A percentile compares a stretch with the other conserved stretches of the same genome.
phyloP scores from a whole-genome alignment of 2,113 vertebrate genomes.

The Phodopus roborovskii region DNA sequence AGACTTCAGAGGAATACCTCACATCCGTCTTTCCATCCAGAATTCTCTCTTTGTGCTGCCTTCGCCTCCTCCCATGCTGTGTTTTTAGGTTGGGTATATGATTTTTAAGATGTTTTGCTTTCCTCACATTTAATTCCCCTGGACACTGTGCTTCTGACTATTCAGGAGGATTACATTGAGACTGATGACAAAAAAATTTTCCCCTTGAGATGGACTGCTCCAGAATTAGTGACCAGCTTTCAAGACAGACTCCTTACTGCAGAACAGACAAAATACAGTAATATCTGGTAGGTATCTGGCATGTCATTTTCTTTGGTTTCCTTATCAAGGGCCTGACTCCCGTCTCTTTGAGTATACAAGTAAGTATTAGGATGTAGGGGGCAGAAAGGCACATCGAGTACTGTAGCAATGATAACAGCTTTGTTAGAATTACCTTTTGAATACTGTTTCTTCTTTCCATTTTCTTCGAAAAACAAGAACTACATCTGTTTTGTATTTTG shows the following conservation, averaged over 20 bases:
- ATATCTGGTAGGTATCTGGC: conserved; percentile 93
- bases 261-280: conserved; percentile 95
- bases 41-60: neutral
- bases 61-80: neutral
- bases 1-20: conserved; percentile 38
- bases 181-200: conserved; percentile 93
- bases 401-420: neutral
- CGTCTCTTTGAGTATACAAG: neutral
- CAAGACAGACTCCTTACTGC: conserved; percentile 94
- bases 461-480: neutral
- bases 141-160: conserved; percentile 49
- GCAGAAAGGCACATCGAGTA: neutral
- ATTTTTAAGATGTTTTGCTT: conserved; percentile 38
- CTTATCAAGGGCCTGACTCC: neutral
- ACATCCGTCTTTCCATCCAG: neutral
- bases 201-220: conserved; percentile 96
- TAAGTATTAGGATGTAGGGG: neutral
- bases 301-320: neutral
- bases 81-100: neutral
- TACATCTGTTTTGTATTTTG: neutral
- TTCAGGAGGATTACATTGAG: conserved; percentile 97
- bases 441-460: neutral
- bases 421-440: neutral
- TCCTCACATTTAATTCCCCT: neutral
- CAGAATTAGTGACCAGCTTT: conserved; percentile 95